Evolutionary conservation across 2,888 invertebrate species (phyloP), one percentile per base, ranked within the genome.

Genomic region (Neoscelio sp.): DNA sequence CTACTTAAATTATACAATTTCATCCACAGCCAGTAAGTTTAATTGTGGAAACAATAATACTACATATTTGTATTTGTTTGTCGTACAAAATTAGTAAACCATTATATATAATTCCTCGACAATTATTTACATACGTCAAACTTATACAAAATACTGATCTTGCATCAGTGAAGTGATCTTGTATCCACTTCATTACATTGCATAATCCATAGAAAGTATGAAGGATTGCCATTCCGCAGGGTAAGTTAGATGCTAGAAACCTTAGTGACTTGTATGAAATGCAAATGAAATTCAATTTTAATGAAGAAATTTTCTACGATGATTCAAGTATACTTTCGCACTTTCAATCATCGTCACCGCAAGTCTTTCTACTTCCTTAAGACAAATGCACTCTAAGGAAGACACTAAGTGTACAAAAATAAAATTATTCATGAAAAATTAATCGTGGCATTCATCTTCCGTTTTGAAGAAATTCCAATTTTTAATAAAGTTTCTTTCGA

Each of bases 171-270:
- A 70, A 70, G 70, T 70, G 50, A 60, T 42, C 52, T 52, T 33
- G 18, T 35, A 62, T 52, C 54, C 54, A 73, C 71, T 73, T 73
- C 54, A 54, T 73, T 73, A 73, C 71, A 44, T 73, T 64, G 56
- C 64, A 65, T 56, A 73, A 64, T 48, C 7, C 17, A 40, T 33
- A 56, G 64, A 64, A 73, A 64, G 73, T 64, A 13, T 48, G 73
- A 48, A 64, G 73, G 73, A 64, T 73, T 65, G 64, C 64, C 26
- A 18, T 64, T 26, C 23, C 23, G 10, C 73, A 73, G 64, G 73
- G 48, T 73, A 70, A 58, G 26, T 60, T 35, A 18, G 48, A 23
- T 18, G 46, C 38, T 20, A 64, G 35, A 54, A 73, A 33, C 38
- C 17, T 28, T 20, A 2, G 18, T 38, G 38, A 23, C 48, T 15